phyloP scores from a whole-genome alignment of 2,888 invertebrate species.

The Mesorhabditis belari region DNA sequence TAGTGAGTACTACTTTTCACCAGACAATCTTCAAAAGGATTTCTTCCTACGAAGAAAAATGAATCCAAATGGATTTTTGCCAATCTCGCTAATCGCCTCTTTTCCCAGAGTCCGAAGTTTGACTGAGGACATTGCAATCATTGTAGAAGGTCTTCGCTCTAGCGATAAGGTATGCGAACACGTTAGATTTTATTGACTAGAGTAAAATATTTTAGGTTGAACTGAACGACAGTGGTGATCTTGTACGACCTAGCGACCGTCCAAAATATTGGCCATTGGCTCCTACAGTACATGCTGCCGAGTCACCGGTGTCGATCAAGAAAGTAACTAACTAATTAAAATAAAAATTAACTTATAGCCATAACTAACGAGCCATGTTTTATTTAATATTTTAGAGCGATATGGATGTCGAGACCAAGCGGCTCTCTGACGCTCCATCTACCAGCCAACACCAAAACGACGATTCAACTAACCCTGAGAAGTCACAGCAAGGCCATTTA shows the following conservation, averaged over 20 bases:
- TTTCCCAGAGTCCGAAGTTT: constrained; percentile 86
- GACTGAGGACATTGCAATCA: constrained; percentile 74
- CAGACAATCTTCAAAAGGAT: constrained; percentile 86
- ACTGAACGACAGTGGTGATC: constrained; percentile 13
- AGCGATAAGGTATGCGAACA: constrained; percentile 77
- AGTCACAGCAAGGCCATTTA: not conserved
- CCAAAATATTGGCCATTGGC: constrained; percentile 75
- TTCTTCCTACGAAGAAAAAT: constrained; percentile 94
- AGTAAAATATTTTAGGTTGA: constrained; percentile 21
- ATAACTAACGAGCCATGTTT: no score
- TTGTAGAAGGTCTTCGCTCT: constrained; percentile 74
- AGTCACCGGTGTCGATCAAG: no score
- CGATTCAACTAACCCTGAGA: not conserved
- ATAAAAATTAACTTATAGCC: no score
- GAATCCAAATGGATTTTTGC: constrained; percentile 85
- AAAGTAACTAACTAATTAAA: no score
- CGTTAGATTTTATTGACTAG: not conserved
- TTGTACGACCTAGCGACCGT: constrained; percentile 61
- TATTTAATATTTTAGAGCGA: no score
- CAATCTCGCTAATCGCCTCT: constrained; percentile 84
- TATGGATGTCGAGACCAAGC: no score
- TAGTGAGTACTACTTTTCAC: constrained; percentile 98
- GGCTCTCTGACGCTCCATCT: no score
- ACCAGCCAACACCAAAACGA: not conserved
- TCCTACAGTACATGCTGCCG: constrained; percentile 32